Base-by-base conservation (phyloP, 2,888 invertebrate genomes). In the Exephanes ischioxanthus region DNA sequence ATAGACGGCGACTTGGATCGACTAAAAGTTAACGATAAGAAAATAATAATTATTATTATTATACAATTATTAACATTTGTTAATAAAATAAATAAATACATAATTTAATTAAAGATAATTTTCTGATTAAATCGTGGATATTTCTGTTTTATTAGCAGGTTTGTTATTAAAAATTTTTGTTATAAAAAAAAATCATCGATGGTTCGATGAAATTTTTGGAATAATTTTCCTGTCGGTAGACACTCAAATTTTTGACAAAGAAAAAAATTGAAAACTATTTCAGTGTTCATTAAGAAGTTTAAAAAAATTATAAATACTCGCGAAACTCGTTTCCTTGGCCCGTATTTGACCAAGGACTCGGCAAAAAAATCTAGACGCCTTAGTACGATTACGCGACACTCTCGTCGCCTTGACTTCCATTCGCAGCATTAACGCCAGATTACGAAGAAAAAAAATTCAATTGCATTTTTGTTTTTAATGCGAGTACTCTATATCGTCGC, bases 291-390 rank as follows among this genome's bases (percentile, higher is more conserved):
- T 22, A 55, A 19, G 9, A 55, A 19, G n/a, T 19, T 6, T 2
- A 19, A n/a, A 55, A 58, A 72, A 45, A 73, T 55, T 58, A 55
- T 58, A 37, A 72, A 72, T 72, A 30, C 19, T 72, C 72, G 55
- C 55, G 55, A 55, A 72, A 72, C 72, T 19, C 14, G 55, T 55
- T 72, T 72, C 72, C 55, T 72, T 72, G 72, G 55, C 72, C 72
- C 30, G 14, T 72, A 72, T 72, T 71, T 37, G 9, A 71, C 37
- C 19, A 19, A 19, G 14, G 11, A 51, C 16, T 53, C 41, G 55
- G 14, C 33, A 72, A 55, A 55, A 55, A 55, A 55, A 19, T 55
- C 16, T 53, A n/a, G 16, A 41, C 37, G 19, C 16, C 22, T 37
- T 14, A 30, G 48, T 26, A 51, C 48, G 14, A 26, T 51, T 4